Evolutionary conservation across 2,888 invertebrate species (phyloP), one percentile per base, ranked within the genome.

Genomic region (Baccha elongata): DNA sequence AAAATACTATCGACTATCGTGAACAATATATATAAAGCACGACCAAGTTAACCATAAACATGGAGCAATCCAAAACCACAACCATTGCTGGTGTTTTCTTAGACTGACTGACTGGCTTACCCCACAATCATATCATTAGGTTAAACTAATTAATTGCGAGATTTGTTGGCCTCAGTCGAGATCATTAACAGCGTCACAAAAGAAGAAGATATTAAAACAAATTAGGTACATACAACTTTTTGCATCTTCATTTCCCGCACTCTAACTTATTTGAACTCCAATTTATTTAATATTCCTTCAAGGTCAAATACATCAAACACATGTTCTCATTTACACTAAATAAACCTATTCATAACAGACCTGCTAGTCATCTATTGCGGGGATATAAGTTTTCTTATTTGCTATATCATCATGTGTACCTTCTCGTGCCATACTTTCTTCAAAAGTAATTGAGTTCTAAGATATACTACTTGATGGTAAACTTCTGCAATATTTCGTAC

Each of bases 401-500:
- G 13, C 17, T 15, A 6, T 32, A 11, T 32, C 5, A 11, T 11
- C n/a, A n/a, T n/a, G n/a, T n/a, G n/a, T n/a, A n/a, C n/a, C n/a
- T 26, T 6, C 10, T 7, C n/a, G n/a, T n/a, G n/a, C n/a, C n/a
- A n/a, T n/a, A 58, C 40, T 48, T 48, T 58, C 40, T 11, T 29
- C 1, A 21, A 42, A 60, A 50, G 3, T 50, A 50, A 60, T 50
- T 50, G 29, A 17, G 8, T 40, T 53, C 13, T 29, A 50, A 29
- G 58, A 50, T 42, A n/a, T n/a, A 29, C n/a, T n/a, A n/a, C 26
- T 4, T 32, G 35, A 23, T 68, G 32, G 15, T 21, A 17, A 53
- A 35, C 19, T 53, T 53, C 32, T 35, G 53, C 35, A 21, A 53
- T 53, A 35, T 35, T 35, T 62, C 62, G 60, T 58, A 58, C 35